Evolutionary conservation across 2,797 vertebrate genomes (phyloP), one percentile per base, ranked within the genome.

Genomic region (Hozukius guyotensis): DNA sequence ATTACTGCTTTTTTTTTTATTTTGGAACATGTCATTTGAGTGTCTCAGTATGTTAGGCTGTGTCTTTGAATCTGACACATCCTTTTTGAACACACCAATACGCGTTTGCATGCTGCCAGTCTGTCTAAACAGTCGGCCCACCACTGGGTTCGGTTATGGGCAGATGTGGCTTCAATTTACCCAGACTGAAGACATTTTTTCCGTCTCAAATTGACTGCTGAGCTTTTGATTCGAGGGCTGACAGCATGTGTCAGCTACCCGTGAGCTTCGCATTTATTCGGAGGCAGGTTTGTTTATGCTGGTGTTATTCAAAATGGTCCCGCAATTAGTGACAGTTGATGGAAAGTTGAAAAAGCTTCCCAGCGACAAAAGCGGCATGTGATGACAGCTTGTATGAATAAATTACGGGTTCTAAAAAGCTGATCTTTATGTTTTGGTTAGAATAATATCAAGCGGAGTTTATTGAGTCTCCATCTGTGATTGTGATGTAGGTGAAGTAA

Each of bases 161-260:
- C 84, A 74, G 83, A 90, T 84, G 89, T 84, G 83, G 87, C 83
- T 86, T 83, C 82, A 63, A 83, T 87, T 88, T 70, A 81, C 31
- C 31, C 56, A 70, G 49, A 80, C 69, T 52, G 74, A 64, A 78
- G 72, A 87, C 53, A 24, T 77, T 84, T 88, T 75, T 81, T 70
- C 81, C 78, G 80, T 88, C 75, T 77, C 69, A 77, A 84, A 84
- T 57, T 82, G 87, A 90, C 89, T 82, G 88, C 93, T 88, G 87
- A 82, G 88, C 81, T 78, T 87, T 86, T 91, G 83, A 87, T 86
- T 90, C 25, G 0, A 86, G 65, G 53, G 53, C 79, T 83, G 89
- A 89, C 88, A 67, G 85, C 81, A 5, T 80, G 84, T 81, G 78
- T 84, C 74, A 69, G 81, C 89, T 27, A 63, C 75, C 83, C 67